Conservation (phyloP, 1,140 invertebrate species). For the Tetramorium simillimum region DNA sequence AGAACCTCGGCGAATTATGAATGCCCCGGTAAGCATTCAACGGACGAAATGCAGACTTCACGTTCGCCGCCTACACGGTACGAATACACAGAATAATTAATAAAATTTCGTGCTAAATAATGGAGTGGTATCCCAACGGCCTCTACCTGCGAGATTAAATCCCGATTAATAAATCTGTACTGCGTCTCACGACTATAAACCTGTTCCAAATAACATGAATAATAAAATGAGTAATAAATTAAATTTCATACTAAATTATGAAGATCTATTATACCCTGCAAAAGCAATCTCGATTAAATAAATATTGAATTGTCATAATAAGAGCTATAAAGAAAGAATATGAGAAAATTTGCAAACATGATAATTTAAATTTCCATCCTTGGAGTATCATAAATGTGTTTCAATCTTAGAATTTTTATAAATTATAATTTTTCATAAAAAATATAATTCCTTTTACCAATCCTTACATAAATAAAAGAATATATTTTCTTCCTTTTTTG, state of each 20-base stretch:
- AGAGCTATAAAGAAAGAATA: background rate
- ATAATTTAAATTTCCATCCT: background rate
- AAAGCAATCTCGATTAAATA: background rate
- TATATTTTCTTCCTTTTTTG: background rate
- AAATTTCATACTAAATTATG: background rate
- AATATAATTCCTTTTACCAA: too few species aligned
- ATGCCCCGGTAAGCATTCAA: constrained; percentile 48
- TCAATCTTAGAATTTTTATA: background rate
- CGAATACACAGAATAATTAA: constrained; percentile 17
- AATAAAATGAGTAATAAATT: background rate
- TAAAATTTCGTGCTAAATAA: constrained; percentile 29
- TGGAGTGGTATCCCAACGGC: background rate
- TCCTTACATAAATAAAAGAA: background rate
- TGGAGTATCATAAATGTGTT: background rate
- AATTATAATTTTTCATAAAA: background rate
- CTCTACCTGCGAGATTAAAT: background rate
- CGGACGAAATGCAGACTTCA: constrained; percentile 27
- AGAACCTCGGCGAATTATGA: constrained; percentile 53
- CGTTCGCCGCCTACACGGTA: background rate
- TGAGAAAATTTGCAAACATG: background rate
- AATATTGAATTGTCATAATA: background rate
- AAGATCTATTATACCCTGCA: background rate
- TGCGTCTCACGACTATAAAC: background rate
- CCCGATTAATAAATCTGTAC: background rate
- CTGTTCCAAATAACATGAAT: background rate